phyloP scores from a whole-genome alignment of 35 echinoderm and acorn worm genomes.

The Heliocidaris tuberculata region DNA sequence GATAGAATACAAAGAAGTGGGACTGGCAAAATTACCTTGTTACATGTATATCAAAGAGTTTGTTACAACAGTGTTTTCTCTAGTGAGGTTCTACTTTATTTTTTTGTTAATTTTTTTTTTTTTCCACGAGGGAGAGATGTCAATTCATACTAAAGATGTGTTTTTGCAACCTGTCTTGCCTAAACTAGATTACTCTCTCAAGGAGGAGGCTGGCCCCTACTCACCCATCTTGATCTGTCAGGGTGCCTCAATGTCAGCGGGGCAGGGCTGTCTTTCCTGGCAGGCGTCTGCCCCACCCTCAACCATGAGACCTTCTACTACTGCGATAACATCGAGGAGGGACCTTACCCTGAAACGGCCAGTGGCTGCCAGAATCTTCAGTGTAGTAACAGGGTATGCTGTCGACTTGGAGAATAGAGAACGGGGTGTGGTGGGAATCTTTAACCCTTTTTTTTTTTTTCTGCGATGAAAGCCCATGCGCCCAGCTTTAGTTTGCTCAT shows the following conservation, averaged over 20 bases:
- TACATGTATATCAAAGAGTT: no score
- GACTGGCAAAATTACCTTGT: no score
- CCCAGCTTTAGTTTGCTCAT: no score
- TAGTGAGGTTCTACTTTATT: no score
- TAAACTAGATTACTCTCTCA: conserved; percentile 57
- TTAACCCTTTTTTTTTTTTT: no score
- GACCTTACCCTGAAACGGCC: conserved; percentile 82
- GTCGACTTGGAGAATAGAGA: conserved; percentile 76
- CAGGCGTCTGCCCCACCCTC: conserved; percentile 59
- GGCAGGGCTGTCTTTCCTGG: conserved; percentile 63
- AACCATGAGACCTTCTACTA: conserved; percentile 96
- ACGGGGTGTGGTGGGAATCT: background rate
- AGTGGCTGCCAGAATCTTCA: conserved; percentile 97
- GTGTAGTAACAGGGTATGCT: conserved; percentile 83
- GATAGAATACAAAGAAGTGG: no score
- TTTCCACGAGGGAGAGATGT: no score
- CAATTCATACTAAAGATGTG: no score
- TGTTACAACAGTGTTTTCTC: no score
- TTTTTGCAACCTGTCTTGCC: background rate
- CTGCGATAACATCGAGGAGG: conserved; percentile 95
- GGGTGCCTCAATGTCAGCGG: conserved; percentile 84
- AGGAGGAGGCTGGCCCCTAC: conserved; percentile 54
- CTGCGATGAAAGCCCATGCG: no score
- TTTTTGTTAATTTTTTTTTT: no score
- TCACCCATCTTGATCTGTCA: conserved; percentile 84